Conservation (phyloP, 2,113 vertebrate species). For the Thunnus thynnus region DNA sequence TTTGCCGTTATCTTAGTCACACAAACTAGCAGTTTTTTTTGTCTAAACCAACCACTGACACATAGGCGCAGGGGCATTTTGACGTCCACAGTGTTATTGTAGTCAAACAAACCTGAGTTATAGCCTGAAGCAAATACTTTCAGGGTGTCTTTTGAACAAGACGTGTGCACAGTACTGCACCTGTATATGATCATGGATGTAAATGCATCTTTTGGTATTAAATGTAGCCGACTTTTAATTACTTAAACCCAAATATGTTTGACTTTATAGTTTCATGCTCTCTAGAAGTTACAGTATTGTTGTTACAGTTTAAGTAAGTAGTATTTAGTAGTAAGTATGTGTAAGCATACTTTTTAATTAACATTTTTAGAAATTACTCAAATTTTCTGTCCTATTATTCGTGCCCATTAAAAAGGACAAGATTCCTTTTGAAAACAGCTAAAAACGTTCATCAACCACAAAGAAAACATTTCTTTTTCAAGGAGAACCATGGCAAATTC, state of each 20-base stretch:
- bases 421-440: too few species aligned
- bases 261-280: neutral
- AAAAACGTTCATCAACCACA: too few species aligned
- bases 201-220: neutral
- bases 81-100: slow-evolving; percentile 41
- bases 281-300: neutral
- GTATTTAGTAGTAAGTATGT: too few species aligned
- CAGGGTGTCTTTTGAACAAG: neutral
- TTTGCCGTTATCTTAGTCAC: slow-evolving; percentile 77
- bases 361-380: too few species aligned
- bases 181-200: neutral
- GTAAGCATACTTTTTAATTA: too few species aligned
- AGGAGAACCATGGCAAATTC: too few species aligned
- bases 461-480: too few species aligned
- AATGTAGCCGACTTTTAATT: neutral
- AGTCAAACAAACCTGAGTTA: slow-evolving; percentile 58
- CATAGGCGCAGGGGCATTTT: slow-evolving; percentile 24
- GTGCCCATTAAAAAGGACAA: too few species aligned
- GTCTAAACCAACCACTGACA: slow-evolving; percentile 47
- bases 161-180: neutral
- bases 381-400: too few species aligned
- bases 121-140: neutral
- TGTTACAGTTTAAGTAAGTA: too few species aligned
- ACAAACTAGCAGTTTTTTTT: slow-evolving; percentile 70
- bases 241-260: neutral